Conservation (phyloP, 2,797 vertebrate species). For the Oreochromis mossambicus region DNA sequence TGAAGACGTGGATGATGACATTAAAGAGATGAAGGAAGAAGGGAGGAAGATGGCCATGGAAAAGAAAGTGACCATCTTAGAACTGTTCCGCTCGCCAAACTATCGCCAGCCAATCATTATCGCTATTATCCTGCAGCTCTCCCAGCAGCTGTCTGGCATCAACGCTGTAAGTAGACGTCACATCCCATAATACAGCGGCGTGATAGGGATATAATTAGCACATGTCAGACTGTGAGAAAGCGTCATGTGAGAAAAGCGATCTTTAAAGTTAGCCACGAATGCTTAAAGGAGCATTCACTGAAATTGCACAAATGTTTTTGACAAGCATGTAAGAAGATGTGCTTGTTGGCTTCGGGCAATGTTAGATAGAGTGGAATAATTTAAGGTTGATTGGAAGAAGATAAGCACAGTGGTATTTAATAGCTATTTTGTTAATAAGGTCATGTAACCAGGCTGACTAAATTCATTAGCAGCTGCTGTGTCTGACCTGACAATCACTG, state of each 20-base stretch:
- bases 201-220: not conserved
- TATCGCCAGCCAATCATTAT: conserved; percentile 91
- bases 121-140: conserved; percentile 88
- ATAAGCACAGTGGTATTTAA: conserved; percentile 13
- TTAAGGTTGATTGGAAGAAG: conserved; percentile 1
- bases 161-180: conserved; percentile 85
- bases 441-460: conserved; percentile 35
- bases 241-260: not conserved
- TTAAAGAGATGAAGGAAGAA: conserved; percentile 93
- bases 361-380: conserved; percentile 36
- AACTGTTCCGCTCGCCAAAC: conserved; percentile 83
- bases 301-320: conserved; percentile 1
- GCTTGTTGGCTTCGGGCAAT: not conserved
- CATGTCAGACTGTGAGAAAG: not conserved
- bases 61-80: conserved; percentile 84
- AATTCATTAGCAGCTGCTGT: conserved; percentile 4
- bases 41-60: conserved; percentile 84
- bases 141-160: conserved; percentile 95
- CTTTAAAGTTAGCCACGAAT: not conserved
- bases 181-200: not conserved
- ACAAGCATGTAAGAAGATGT: not conserved
- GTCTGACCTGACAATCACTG: conserved; percentile 22
- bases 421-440: conserved; percentile 42
- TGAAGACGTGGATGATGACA: conserved; percentile 81
- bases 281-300: conserved; percentile 8